A percentile compares a stretch with the other conserved stretches of the same genome.
Evolutionary conservation across 2,113 vertebrate genomes (phyloP).

Genomic region (crab-eating macaque (Macaca fascicularis)): T2T-MFA8v1.1 NC_088395.1:111548501-111549000

Average conservation of each 20-base stretch:
- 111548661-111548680: constrained; percentile 83
- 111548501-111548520: constrained; percentile 72
- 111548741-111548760: constrained; percentile 70
- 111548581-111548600: constrained; percentile 82
- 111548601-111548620: constrained; percentile 80
- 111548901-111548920: background rate
- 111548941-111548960: constrained; percentile 9
- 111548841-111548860: constrained; percentile 29
- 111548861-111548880: constrained; percentile 40
- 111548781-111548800: constrained; percentile 64
- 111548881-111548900: constrained; percentile 59
- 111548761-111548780: constrained; percentile 50
- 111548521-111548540: constrained; percentile 82
- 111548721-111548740: constrained; percentile 70
- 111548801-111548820: constrained; percentile 64
- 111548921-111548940: constrained; percentile 38
- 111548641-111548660: constrained; percentile 81
- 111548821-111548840: background rate
- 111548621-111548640: constrained; percentile 81
- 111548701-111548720: constrained; percentile 74
- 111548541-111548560: constrained; percentile 79
- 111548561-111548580: constrained; percentile 74
- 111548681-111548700: constrained; percentile 82
- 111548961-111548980: constrained; percentile 10
- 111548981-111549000: background rate